These are phyloP conservation scores for Anguilla megastoma DNA, from an alignment of 2,797 vertebrate genomes.

Conservation along the genomic window DNA sequence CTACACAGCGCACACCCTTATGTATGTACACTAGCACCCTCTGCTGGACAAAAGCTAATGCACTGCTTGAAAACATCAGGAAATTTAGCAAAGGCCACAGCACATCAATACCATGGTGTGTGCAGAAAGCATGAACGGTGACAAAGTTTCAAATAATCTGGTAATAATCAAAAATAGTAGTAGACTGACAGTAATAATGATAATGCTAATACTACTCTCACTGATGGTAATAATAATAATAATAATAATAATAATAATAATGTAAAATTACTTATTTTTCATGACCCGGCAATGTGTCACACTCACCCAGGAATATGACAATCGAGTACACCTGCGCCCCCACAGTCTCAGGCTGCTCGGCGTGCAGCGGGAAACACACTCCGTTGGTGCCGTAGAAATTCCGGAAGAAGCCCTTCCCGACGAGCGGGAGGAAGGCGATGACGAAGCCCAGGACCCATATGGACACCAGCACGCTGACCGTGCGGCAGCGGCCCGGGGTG, in stretches of 20 bases:
- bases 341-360: slow-evolving; percentile 86
- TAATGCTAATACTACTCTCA: neutral
- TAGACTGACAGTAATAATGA: neutral
- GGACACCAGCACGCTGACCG: slow-evolving; percentile 83
- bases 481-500: slow-evolving; percentile 86
- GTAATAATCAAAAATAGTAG: neutral
- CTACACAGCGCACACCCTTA: neutral
- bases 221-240: neutral
- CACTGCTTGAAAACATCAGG: neutral
- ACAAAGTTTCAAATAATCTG: neutral
- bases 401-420: slow-evolving; percentile 85
- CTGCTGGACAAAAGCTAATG: slow-evolving; percentile 12
- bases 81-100: neutral
- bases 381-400: slow-evolving; percentile 97
- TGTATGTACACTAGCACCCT: neutral
- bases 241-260: neutral
- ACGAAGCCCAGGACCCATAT: slow-evolving; percentile 91
- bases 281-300: neutral
- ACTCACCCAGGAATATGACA: slow-evolving; percentile 91
- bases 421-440: slow-evolving; percentile 87
- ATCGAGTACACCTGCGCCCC: slow-evolving; percentile 94
- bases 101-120: neutral
- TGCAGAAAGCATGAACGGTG: neutral
- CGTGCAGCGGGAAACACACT: slow-evolving; percentile 94
- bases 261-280: neutral